A percentile compares a stretch with the other conserved stretches of the same genome.
These are phyloP conservation scores for Teleogryllus occipitalis DNA, from an alignment of 1,140 invertebrate species.

Conservation along the genomic window DNA sequence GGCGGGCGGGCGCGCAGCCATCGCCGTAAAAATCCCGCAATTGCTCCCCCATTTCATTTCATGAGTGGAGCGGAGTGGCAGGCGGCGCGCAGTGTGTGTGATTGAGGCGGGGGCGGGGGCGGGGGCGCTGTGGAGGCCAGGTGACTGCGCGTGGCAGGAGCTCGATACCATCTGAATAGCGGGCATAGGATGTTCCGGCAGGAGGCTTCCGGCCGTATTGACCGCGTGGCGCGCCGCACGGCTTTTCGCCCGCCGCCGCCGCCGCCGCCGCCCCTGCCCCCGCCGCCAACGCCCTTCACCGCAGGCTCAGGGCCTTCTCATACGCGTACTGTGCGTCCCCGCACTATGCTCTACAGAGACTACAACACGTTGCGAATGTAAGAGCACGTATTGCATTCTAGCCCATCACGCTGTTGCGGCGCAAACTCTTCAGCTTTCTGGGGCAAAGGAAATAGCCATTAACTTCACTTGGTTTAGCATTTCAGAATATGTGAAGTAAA, in stretches of 20 bases:
- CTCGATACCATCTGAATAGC: neutral
- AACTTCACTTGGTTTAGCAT: too few species aligned
- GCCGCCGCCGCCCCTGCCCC: too few species aligned
- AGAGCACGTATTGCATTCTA: too few species aligned
- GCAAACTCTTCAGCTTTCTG: too few species aligned
- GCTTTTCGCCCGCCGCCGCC: neutral
- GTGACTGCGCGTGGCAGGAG: neutral
- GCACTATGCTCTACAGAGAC: too few species aligned
- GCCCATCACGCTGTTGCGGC: too few species aligned
- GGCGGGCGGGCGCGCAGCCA: neutral
- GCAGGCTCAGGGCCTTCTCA: too few species aligned
- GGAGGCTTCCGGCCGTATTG: neutral
- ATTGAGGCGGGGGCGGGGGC: neutral
- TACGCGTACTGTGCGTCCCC: too few species aligned
- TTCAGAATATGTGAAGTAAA: too few species aligned
- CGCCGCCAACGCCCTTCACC: too few species aligned
- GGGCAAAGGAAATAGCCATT: too few species aligned
- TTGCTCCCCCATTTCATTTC: neutral
- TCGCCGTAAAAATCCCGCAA: neutral
- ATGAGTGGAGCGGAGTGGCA: neutral
- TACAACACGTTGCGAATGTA: too few species aligned
- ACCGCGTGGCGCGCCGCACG: neutral
- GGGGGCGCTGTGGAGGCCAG: neutral
- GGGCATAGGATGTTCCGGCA: neutral
- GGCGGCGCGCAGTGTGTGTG: neutral